Percentiles rank a stretch among this genome's conserved stretches.
Evolutionary conservation across 2,113 vertebrate genomes (phyloP).

Genomic region (Pteropus alecto): DNA sequence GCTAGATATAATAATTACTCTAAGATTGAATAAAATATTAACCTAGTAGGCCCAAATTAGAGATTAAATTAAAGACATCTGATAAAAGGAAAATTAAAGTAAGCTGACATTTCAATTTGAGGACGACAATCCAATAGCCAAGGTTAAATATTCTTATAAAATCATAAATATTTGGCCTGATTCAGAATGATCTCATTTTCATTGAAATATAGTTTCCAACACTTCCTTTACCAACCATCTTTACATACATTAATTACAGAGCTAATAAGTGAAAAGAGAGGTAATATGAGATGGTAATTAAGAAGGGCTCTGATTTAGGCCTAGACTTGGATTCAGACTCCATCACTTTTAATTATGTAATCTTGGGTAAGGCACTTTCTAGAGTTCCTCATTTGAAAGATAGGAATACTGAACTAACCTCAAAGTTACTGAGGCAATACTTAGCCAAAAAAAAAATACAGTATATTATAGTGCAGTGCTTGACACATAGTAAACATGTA

Average conservation of each 20-base stretch:
- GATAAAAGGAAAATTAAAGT: not conserved
- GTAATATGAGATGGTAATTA: not conserved
- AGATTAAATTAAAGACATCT: not conserved
- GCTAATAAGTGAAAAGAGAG: not conserved
- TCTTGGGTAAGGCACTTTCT: not conserved
- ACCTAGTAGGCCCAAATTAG: not conserved
- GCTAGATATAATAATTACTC: not conserved
- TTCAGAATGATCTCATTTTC: constrained; percentile 32
- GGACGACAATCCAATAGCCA: not conserved
- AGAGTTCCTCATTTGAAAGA: not conserved
- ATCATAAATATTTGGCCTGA: not conserved
- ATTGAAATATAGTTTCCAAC: not conserved
- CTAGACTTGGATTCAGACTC: not conserved
- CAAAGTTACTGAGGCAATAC: not conserved
- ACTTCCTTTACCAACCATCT: not conserved
- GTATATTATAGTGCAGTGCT: not conserved
- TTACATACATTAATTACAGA: not conserved
- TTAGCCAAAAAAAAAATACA: not conserved
- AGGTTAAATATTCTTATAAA: not conserved
- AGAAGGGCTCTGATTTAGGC: not conserved
- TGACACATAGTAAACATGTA: not conserved
- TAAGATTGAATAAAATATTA: not conserved
- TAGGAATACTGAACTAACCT: not conserved
- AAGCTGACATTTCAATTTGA: constrained; percentile 4
- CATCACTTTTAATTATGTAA: not conserved